Evolutionary conservation across 2,797 vertebrate species (phyloP), one percentile per base, ranked within the genome.

Genomic region (Eutrigla gurnardus): DNA sequence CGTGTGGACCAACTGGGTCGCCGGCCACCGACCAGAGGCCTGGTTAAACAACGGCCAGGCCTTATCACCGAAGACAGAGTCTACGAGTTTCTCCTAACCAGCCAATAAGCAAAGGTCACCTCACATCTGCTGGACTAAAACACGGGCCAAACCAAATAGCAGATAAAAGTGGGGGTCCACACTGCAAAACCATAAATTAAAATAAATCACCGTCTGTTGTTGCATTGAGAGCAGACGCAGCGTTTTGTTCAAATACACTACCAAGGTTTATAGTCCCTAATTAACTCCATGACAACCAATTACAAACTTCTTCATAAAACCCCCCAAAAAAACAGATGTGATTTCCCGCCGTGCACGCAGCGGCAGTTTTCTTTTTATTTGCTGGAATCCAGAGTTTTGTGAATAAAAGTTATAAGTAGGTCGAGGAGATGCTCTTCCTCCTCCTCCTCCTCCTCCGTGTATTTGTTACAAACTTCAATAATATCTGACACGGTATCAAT

Each of bases 401-500:
- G 70, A 82, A 77, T 72, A 76, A 78, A 81, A 84, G 73, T 46
- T 33, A 32, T 35, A 91, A 92, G 81, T 90, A 86, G 90, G 90
- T 86, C 45, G 65, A 70, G 80, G 63, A 85, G 81, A 83, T 82
- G 75, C 70, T 4, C 43, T 86, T 83, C 59, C 77, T 80, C 57
- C 73, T 78, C 69, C 13, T 25, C 43, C 86, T 83, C 59, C 77
- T 80, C 57, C 73, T 78, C 69, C 13, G 83, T 66, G 79, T 69
- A 84, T 93, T 91, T 90, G 83, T 88, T 88, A 80, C 73, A 82
- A 85, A 90, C 90, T 91, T 92, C 84, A 88, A 89, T 90, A 89
- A 85, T 82, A 82, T 89, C 84, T 91, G 91, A 92, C 88, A 89
- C 66, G 4, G 78, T 89, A 93, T 93, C 87, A 84, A 89, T 91